A percentile compares a stretch with the other conserved stretches of the same genome.
phyloP scores from a whole-genome alignment of 2,797 vertebrate genomes.

The Tenualosa ilisha region DNA sequence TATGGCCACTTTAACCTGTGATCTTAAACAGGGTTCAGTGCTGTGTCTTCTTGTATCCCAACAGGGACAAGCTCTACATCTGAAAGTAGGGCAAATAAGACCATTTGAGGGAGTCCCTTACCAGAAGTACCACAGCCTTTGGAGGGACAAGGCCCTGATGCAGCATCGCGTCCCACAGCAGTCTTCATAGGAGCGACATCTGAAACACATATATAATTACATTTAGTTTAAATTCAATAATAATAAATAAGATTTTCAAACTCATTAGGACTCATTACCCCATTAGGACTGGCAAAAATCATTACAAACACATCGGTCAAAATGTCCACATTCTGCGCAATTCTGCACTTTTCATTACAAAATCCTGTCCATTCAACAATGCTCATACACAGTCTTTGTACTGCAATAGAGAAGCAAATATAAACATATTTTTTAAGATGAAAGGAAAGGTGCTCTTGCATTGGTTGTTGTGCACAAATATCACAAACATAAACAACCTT shows the following conservation, averaged over 20 bases:
- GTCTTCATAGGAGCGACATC: constrained; percentile 97
- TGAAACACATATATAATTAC: constrained; percentile 53
- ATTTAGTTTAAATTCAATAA: not conserved
- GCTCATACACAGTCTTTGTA: no score
- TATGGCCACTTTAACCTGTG: not conserved
- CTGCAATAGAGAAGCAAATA: no score
- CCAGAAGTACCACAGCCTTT: constrained; percentile 98
- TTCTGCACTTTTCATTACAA: no score
- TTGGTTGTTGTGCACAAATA: no score
- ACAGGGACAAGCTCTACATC: not conserved
- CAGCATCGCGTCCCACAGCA: constrained; percentile 97
- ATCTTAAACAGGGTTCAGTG: not conserved
- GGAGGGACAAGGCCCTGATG: constrained; percentile 92
- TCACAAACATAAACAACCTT: no score
- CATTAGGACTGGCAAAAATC: no score
- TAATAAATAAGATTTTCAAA: not conserved
- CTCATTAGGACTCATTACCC: no score
- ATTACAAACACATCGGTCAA: no score
- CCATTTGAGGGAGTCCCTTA: constrained; percentile 66
- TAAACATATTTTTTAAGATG: no score
- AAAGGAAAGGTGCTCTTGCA: no score
- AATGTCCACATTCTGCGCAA: no score
- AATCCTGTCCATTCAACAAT: no score
- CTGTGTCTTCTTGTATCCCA: not conserved
- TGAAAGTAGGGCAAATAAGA: not conserved